Conservation (phyloP, 2,797 vertebrate species). For the Brachyalestes nurse region DNA sequence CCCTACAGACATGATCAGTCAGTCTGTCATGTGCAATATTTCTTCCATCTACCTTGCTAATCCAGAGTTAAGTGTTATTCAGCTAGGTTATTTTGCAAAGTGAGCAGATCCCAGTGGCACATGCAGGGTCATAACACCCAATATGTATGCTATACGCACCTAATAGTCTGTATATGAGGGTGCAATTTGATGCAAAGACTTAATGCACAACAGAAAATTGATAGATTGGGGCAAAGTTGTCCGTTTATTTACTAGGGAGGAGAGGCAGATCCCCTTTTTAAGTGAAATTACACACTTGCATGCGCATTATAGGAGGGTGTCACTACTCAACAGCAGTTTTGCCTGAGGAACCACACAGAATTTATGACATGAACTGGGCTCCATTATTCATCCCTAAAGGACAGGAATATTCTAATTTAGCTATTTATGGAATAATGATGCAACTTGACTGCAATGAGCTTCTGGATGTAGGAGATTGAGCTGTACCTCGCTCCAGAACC, state of each 20-base stretch:
- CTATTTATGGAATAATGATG: constrained; percentile 55
- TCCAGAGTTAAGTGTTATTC: too few species aligned
- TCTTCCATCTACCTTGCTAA: too few species aligned
- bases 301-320: neutral
- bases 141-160: too few species aligned
- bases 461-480: neutral
- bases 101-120: too few species aligned
- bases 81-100: too few species aligned
- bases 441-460: constrained; percentile 61
- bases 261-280: neutral
- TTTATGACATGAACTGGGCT: neutral
- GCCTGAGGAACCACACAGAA: constrained; percentile 18
- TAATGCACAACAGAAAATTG: neutral
- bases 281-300: neutral
- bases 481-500: constrained; percentile 94
- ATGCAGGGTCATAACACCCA: too few species aligned
- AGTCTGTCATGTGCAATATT: too few species aligned
- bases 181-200: neutral
- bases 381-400: constrained; percentile 15
- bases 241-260: neutral
- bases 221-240: neutral
- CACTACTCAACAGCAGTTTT: neutral
- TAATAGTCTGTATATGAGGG: neutral
- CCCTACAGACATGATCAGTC: too few species aligned
- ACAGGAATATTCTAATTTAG: constrained; percentile 38